phyloP scores from a whole-genome alignment of 2,888 invertebrate species.

The Plemyria rubiginata region DNA sequence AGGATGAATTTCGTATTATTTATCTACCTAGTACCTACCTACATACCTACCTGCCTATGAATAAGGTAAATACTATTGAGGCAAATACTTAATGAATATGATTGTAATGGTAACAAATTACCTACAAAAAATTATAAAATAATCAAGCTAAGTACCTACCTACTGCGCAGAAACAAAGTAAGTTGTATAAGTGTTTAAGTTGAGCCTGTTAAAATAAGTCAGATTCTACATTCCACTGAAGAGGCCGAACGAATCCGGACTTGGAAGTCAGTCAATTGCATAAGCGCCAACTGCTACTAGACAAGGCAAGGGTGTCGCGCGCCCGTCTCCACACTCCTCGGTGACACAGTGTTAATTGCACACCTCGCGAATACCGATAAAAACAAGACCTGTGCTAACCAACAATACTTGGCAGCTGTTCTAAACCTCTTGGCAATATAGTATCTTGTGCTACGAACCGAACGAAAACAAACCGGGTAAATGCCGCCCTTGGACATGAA shows the following conservation, averaged over 20 bases:
- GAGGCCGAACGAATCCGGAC: conserved; percentile 37
- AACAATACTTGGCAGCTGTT: conserved; percentile 64
- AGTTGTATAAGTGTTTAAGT: not conserved
- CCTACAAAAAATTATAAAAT: not conserved
- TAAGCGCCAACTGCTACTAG: conserved; percentile 69
- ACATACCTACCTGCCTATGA: too few relatives aligned
- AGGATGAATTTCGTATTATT: not conserved
- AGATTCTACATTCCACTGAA: conserved; percentile 21
- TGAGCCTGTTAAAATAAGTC: conserved; percentile 16
- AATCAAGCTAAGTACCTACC: too few relatives aligned
- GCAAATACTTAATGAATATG: too few relatives aligned
- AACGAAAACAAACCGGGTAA: conserved; percentile 34
- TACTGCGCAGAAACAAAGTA: not conserved
- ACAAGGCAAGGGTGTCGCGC: conserved; percentile 52
- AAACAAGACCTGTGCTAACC: conserved; percentile 47
- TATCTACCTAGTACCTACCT: too few relatives aligned
- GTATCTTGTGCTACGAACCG: conserved; percentile 37
- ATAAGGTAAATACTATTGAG: too few relatives aligned
- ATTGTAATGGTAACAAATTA: conserved; percentile 4
- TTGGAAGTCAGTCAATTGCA: conserved; percentile 71
- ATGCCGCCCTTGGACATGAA: conserved; percentile 29
- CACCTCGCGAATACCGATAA: conserved; percentile 58
- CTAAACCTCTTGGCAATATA: conserved; percentile 69
- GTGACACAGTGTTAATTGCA: conserved; percentile 53
- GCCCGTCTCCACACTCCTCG: conserved; percentile 50